Evolutionary conservation across 1,140 invertebrate genomes (phyloP).

Genomic region (Leptestheria dahalacensis): DNA sequence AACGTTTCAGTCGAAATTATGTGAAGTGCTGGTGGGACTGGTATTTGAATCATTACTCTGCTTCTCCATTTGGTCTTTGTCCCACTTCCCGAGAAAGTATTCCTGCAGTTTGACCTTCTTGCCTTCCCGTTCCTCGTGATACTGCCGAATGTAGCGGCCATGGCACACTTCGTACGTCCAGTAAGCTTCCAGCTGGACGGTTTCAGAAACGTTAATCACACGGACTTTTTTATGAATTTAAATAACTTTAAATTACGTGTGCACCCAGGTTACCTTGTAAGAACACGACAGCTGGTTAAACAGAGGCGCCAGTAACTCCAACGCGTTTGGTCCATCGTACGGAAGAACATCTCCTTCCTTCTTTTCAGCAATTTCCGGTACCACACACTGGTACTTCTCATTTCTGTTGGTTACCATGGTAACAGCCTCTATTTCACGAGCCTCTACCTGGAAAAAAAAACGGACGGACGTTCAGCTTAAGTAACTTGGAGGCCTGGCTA

Average conservation of each 20-base stretch:
- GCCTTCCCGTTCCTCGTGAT: conserved; percentile 84
- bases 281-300: conserved; percentile 60
- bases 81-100: conserved; percentile 62
- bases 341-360: conserved; percentile 22
- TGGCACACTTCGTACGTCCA: conserved; percentile 98
- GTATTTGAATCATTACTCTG: conserved; percentile 27
- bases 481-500: not conserved
- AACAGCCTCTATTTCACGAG: not conserved
- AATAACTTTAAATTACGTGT: not conserved
- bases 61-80: conserved; percentile 33
- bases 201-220: conserved; percentile 22
- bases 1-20: too few relatives aligned
- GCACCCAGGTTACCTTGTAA: conserved; percentile 41
- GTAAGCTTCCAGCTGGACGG: conserved; percentile 73
- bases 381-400: conserved; percentile 6
- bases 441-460: conserved; percentile 7
- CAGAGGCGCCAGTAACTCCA: conserved; percentile 56
- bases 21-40: conserved; percentile 13
- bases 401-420: conserved; percentile 10
- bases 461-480: not conserved
- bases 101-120: conserved; percentile 65
- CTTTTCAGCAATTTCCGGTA: conserved; percentile 15
- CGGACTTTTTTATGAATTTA: conserved; percentile 2
- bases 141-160: conserved; percentile 75
- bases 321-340: conserved; percentile 46